These are phyloP conservation scores for Synanthedon andrenaeformis DNA, from an alignment of 2,888 invertebrate species.

Conservation along the genomic window DNA sequence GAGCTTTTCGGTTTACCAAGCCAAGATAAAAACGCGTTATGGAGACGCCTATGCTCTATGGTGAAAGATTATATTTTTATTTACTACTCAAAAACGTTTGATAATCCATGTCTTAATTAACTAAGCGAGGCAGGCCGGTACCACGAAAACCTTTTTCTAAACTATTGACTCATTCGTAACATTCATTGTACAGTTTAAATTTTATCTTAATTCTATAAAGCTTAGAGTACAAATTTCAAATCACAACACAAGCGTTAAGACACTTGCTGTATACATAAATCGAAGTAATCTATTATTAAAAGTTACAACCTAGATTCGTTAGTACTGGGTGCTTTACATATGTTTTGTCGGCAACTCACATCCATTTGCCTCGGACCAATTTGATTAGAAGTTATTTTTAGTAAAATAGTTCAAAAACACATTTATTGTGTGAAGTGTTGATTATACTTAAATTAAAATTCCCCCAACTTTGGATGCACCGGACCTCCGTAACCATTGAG, in stretches of 20 bases:
- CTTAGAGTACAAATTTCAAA: too few relatives aligned
- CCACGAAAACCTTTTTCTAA: slow-evolving; percentile 15
- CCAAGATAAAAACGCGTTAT: slow-evolving; percentile 58
- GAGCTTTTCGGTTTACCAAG: slow-evolving; percentile 51
- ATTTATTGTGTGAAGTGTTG: slow-evolving; percentile 10
- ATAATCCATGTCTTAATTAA: slow-evolving; percentile 71
- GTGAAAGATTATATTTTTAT: slow-evolving; percentile 65
- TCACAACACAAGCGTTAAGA: too few relatives aligned
- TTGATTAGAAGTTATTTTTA: slow-evolving; percentile 45
- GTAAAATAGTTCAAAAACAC: slow-evolving; percentile 21
- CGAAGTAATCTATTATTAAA: neutral
- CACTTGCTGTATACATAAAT: neutral
- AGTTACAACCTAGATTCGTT: slow-evolving; percentile 7
- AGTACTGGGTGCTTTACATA: slow-evolving; percentile 53
- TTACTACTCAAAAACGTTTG: slow-evolving; percentile 66
- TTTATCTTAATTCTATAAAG: too few relatives aligned
- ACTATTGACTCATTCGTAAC: slow-evolving; percentile 7
- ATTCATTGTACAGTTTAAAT: neutral
- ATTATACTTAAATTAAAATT: slow-evolving; percentile 4
- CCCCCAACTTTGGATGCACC: slow-evolving; percentile 1
- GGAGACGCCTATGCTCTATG: slow-evolving; percentile 57
- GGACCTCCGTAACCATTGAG: slow-evolving; percentile 9
- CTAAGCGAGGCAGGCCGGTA: slow-evolving; percentile 52
- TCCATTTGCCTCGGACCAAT: slow-evolving; percentile 54
- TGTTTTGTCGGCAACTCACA: slow-evolving; percentile 57